Base-by-base conservation (phyloP, 2,797 vertebrate species). In the Molothrus aeneus region DNA sequence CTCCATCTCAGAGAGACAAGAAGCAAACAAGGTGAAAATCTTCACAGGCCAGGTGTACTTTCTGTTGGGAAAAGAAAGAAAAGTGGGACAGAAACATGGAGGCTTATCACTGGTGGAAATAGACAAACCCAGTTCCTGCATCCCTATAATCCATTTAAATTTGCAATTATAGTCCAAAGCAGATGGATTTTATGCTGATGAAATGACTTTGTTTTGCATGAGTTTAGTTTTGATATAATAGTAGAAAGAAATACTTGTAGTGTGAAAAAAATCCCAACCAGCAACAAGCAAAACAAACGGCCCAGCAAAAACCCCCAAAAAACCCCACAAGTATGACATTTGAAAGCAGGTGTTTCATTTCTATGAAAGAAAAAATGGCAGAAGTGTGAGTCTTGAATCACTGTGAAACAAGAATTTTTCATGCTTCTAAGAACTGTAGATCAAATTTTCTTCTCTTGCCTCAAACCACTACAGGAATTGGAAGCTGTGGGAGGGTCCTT, bases 51-150 rank as follows among this genome's bases (percentile, higher is more conserved):
- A n/a, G 3, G 5, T 34, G 2, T 59, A 7, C 48, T 56, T 60
- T 59, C 36, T 2, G 3, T 4, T 10, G 10, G 2, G 1, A 0
- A 0, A 6, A 15, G 15, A 14, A 25, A 1, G 0, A 25, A 8
- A 36, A 9, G 2, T 8, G 13, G 24, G 21, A 36, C 2, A 50
- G 34, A 43, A 29, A 29, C 5, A 36, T 9, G 14, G 36, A 57
- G 10, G 3, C 8, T 65, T 59, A 51, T 42, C 2, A 0, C 17
- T 29, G 21, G 6, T 47, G 42, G 34, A 51, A 64, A 61, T 61
- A 74, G 51, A 28, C 17, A 47, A 25, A n/a, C 18, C 4, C 14
- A 28, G 8, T 63, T 68, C 14, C 11, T 66, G 24, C 7, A 61
- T 31, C 57, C 28, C 14, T 51, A 15, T 34, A 34, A 29, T 31